Evolutionary conservation across 2,797 vertebrate genomes (phyloP), one percentile per base, ranked within the genome.

Genomic region (Pipistrellus pipistrellus): DNA sequence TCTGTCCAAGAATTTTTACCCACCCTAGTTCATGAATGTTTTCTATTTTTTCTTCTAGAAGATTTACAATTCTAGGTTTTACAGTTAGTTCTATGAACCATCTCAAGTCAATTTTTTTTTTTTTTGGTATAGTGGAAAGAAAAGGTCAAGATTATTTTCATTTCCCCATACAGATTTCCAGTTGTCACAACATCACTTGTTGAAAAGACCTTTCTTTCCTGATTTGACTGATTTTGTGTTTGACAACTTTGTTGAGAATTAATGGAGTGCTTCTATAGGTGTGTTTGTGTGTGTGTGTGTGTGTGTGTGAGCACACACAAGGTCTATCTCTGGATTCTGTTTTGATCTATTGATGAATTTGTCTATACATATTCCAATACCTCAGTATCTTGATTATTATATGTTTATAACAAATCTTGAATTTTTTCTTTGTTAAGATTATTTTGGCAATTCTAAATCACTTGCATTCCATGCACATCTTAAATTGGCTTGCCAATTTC

Each of bases 361-460:
- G 30, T 83, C 32, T 57, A 27, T 57, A 21, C 3, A 77, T 91
- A 55, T 72, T 25, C 25, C 17, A 83, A 10, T 66, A 57, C 25
- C 12, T 32, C 2, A 23, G n/a, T 32, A 9, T 81, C 51, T 27
- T 80, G 53, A 21, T 80, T 80, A 51, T 25, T 81, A 17, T 41
- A 35, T 62, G 41, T 86, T 81, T 76, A 55, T 83, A 73, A 71
- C 30, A 78, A 77, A 83, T 32, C 48, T 87, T 71, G 27, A 89
- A 68, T 90, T 87, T 88, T 94, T 72, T 83, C 66, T 68, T 68
- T 44, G 20, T 88, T 9, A 71, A 27, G 32, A 80, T 69, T 69
- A 84, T 93, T 84, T 66, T 83, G 44, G 17, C 8, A 82, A 8
- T 90, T 83, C 35, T 76, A 83, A 71, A 83, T 62, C 2, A 9